These are phyloP conservation scores for Platycheirus albimanus DNA, from an alignment of 2,888 invertebrate genomes.

Conservation along the genomic window DNA sequence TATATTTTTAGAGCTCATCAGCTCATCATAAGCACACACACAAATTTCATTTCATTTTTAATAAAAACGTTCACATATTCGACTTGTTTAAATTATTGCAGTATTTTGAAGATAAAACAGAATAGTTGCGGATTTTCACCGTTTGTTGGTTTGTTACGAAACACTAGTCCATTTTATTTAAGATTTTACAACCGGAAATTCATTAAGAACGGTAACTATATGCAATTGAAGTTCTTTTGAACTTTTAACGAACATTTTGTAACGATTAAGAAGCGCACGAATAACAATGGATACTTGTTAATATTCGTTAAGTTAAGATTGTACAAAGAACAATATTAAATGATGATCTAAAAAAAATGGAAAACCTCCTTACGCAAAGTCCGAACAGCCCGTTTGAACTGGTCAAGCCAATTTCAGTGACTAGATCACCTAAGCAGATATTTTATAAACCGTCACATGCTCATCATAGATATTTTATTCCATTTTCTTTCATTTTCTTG, in stretches of 20 bases:
- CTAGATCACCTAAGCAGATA: slow-evolving; percentile 76
- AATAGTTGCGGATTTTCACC: slow-evolving; percentile 43
- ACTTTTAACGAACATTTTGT: slow-evolving; percentile 37
- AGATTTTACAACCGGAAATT: slow-evolving; percentile 42
- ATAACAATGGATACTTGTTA: too few species aligned
- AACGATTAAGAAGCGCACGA: too few species aligned
- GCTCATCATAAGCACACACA: slow-evolving; percentile 50
- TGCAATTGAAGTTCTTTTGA: slow-evolving; percentile 38
- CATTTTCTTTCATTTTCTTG: slow-evolving; percentile 57
- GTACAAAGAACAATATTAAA: too few species aligned
- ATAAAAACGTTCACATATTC: slow-evolving; percentile 36
- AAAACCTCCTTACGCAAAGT: slow-evolving; percentile 78
- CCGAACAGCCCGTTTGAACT: slow-evolving; percentile 81
- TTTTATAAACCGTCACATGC: slow-evolving; percentile 73
- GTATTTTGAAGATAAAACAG: slow-evolving; percentile 25
- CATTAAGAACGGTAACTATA: background rate
- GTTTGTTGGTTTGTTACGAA: slow-evolving; percentile 52
- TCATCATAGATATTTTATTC: slow-evolving; percentile 75
- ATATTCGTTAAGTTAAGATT: too few species aligned
- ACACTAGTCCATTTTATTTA: slow-evolving; percentile 32
- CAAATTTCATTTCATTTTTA: slow-evolving; percentile 35
- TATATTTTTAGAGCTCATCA: slow-evolving; percentile 71
- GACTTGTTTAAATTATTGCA: slow-evolving; percentile 61
- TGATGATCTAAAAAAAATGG: too few species aligned
- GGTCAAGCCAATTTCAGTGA: slow-evolving; percentile 80